Evolutionary conservation across 2,888 invertebrate species (phyloP), one percentile per base, ranked within the genome.

Genomic region (Diploptera punctata): DNA sequence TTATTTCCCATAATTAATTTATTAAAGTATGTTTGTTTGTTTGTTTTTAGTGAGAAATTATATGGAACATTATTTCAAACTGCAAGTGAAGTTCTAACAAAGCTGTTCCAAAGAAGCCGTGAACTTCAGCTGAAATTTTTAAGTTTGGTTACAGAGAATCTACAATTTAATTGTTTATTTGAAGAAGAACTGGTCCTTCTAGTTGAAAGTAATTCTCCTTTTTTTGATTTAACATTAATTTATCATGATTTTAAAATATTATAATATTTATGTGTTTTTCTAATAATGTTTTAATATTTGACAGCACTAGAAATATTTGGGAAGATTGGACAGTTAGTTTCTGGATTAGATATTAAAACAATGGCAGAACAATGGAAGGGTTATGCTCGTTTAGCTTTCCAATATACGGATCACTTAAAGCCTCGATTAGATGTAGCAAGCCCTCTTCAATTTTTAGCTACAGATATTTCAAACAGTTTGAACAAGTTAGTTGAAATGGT

Each of bases 341-440:
- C 84, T 60, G 80, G 80, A 1, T 78, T 87, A 61, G 87, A 87
- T 79, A 81, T 86, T 0, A 87, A 86, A 77, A 85, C 86, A 0
- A 84, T 86, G 84, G 85, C 85, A 0, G 86, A 86, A 67, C 87
- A 86, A 76, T 88, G 87, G 87, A 88, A 87, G 76, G 84, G 83
- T 0, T 86, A 82, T 76, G 82, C 82, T 4, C 76, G 79, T 31
- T 79, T 87, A 26, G 84, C 84, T 79, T 84, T 86, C 54, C 86
- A 86, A 78, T 83, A 87, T 80, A 81, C 82, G 0, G 76, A 71
- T 5, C 76, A 77, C 70, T 77, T 87, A 21, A 77, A 77, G 49
- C 72, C 67, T 18, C 70, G 72, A 2, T 57, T 75, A 33, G 72
- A 75, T 33, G 65, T 75, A 29, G 61, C 72, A 61, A 65, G 57